A percentile compares a stretch with the other conserved stretches of the same genome.
Conservation (phyloP, 2,888 invertebrate genomes). For the Andrena camellia region DNA sequence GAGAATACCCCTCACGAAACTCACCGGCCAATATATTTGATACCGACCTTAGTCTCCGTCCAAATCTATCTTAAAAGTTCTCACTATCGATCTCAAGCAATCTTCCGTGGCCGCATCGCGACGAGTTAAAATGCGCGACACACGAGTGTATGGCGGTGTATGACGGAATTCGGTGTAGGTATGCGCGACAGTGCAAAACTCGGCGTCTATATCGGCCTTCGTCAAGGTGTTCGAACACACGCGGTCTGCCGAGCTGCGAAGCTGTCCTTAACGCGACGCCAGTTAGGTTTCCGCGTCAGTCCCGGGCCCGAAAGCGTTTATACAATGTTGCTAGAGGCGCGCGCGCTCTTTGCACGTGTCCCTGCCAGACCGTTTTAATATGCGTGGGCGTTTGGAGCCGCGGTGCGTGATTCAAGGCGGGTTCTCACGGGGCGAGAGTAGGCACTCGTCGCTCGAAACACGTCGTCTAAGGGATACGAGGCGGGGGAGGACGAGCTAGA, state of each 20-base stretch:
- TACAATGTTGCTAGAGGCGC: slow-evolving; percentile 66
- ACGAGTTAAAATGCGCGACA: background rate
- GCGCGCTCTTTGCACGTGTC: slow-evolving; percentile 50
- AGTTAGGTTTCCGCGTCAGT: slow-evolving; percentile 71
- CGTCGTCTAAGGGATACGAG: slow-evolving; percentile 1
- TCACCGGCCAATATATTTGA: too few species aligned
- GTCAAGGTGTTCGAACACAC: slow-evolving; percentile 20
- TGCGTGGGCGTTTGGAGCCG: slow-evolving; percentile 80
- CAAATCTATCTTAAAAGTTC: too few species aligned
- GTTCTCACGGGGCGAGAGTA: slow-evolving; percentile 81
- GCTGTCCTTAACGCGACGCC: slow-evolving; percentile 65
- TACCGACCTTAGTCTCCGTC: too few species aligned
- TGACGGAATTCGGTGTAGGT: background rate
- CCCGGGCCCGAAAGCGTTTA: slow-evolving; percentile 70
- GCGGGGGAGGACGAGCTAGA: slow-evolving; percentile 15
- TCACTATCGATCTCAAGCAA: background rate
- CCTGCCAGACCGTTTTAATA: slow-evolving; percentile 75
- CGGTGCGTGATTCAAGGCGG: slow-evolving; percentile 81
- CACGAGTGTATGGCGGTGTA: background rate
- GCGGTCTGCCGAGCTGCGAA: slow-evolving; percentile 49
- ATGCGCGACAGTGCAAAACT: background rate
- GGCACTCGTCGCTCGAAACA: slow-evolving; percentile 22
- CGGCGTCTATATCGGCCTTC: background rate
- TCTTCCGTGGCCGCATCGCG: background rate
- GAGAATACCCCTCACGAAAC: too few species aligned